Evolutionary conservation across 37 sponge, comb jelly and placozoan genomes (phyloP).

Genomic region (Oopsacas minuta): DNA sequence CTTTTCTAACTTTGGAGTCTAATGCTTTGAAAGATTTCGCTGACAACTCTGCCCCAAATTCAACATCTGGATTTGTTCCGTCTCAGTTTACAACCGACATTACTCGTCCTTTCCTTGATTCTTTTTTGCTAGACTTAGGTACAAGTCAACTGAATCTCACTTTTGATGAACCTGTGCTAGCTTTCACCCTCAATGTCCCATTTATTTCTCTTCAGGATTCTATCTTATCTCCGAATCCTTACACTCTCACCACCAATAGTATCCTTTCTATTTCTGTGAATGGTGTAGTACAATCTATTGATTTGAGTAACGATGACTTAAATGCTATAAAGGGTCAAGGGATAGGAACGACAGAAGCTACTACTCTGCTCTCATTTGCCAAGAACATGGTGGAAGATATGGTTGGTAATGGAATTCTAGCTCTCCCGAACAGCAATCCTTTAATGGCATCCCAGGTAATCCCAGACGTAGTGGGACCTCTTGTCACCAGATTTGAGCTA

Average conservation of each 20-base stretch:
- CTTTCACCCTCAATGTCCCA: constrained; percentile 15
- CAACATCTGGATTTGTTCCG: constrained; percentile 37
- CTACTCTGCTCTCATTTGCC: constrained; percentile 41
- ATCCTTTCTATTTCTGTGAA: constrained; percentile 20
- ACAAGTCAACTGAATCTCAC: constrained; percentile 34
- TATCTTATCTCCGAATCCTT: background rate
- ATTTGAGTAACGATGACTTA: constrained; percentile 29
- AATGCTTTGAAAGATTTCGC: constrained; percentile 7
- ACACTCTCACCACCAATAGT: constrained; percentile 29
- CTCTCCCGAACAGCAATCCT: constrained; percentile 21
- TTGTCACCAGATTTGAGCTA: constrained; percentile 40
- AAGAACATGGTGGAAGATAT: constrained; percentile 39
- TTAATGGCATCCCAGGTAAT: constrained; percentile 36
- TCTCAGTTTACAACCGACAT: constrained; percentile 23
- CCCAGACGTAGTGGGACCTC: constrained; percentile 46
- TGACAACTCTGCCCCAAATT: constrained; percentile 26
- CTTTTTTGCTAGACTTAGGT: constrained; percentile 45
- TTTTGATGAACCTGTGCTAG: constrained; percentile 58
- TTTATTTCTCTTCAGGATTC: constrained; percentile 30
- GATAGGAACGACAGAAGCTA: constrained; percentile 31
- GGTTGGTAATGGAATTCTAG: constrained; percentile 36
- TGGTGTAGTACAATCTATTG: constrained; percentile 31
- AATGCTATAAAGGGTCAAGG: constrained; percentile 51
- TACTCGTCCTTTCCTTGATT: constrained; percentile 33
- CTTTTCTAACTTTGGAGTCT: constrained; percentile 32